Conservation (phyloP, 2,888 invertebrate genomes). For the Folsomia candida region DNA sequence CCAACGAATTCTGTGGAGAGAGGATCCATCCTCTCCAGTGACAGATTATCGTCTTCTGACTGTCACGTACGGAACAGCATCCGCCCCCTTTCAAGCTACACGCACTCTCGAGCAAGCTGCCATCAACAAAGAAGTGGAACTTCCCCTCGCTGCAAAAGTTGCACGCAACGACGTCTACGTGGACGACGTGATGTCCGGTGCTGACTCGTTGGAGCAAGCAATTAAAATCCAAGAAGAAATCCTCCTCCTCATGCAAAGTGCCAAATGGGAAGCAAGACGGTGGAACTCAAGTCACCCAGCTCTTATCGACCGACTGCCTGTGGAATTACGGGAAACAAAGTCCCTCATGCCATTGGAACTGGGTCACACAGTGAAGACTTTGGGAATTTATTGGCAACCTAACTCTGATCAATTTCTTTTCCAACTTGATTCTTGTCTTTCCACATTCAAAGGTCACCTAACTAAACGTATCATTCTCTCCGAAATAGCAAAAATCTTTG, state of each 20-base stretch:
- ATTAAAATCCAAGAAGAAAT: background rate
- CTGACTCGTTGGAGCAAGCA: too few species aligned
- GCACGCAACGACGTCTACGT: conserved; percentile 48
- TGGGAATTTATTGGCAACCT: background rate
- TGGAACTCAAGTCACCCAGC: background rate
- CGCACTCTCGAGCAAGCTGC: conserved; percentile 48
- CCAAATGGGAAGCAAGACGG: background rate
- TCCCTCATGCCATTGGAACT: background rate
- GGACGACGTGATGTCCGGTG: too few species aligned
- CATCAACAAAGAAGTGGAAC: conserved; percentile 35
- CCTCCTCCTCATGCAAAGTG: background rate
- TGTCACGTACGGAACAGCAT: conserved; percentile 52
- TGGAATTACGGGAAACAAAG: background rate
- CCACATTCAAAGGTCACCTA: background rate
- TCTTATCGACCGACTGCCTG: background rate
- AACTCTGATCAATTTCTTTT: background rate
- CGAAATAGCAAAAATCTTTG: background rate
- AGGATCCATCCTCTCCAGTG: conserved; percentile 36
- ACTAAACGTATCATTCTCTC: background rate
- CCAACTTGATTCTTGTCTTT: background rate
- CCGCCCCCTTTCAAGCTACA: conserved; percentile 47
- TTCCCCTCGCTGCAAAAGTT: conserved; percentile 31
- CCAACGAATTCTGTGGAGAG: conserved; percentile 54
- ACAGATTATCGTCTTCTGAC: conserved; percentile 43
- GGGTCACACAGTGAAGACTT: background rate